A percentile compares a stretch with the other conserved stretches of the same genome.
Conservation (phyloP, 2,888 invertebrate genomes). For the Heteropelma amictum region DNA sequence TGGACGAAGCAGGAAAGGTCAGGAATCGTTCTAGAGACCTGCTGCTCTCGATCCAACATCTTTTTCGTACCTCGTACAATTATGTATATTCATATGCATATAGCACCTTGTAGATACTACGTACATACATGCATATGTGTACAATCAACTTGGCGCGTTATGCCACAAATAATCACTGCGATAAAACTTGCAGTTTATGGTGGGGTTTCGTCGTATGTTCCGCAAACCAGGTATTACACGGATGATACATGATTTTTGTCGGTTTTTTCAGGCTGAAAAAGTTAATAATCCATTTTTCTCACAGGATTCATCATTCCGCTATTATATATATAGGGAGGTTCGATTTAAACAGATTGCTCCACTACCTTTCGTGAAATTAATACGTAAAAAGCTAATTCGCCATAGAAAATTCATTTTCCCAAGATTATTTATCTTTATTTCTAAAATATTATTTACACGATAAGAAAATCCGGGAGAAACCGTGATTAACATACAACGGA, state of each 20-base stretch:
- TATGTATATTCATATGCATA: background rate
- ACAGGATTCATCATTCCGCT: background rate
- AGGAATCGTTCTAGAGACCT: constrained; percentile 50
- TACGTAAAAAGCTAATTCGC: no score
- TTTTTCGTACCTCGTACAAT: background rate
- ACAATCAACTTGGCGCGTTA: constrained; percentile 11
- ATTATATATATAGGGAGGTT: no score
- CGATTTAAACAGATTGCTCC: no score
- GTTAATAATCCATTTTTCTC: constrained; percentile 23
- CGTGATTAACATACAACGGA: no score
- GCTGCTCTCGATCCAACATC: constrained; percentile 39
- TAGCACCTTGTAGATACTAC: background rate
- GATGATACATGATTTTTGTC: constrained; percentile 12
- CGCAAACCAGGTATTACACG: constrained; percentile 21
- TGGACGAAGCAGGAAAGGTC: constrained; percentile 54
- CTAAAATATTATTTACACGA: no score
- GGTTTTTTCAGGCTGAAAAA: constrained; percentile 11
- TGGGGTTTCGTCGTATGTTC: constrained; percentile 22
- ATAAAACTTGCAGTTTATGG: constrained; percentile 38
- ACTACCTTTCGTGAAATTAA: no score
- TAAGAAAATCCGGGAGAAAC: no score
- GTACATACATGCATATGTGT: no score
- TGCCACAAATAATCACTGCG: constrained; percentile 32
- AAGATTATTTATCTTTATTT: no score
- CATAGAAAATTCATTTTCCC: no score